Evolutionary conservation across 2,888 invertebrate genomes (phyloP), one percentile per base, ranked within the genome.

Genomic region (Encarsia formosa): DNA sequence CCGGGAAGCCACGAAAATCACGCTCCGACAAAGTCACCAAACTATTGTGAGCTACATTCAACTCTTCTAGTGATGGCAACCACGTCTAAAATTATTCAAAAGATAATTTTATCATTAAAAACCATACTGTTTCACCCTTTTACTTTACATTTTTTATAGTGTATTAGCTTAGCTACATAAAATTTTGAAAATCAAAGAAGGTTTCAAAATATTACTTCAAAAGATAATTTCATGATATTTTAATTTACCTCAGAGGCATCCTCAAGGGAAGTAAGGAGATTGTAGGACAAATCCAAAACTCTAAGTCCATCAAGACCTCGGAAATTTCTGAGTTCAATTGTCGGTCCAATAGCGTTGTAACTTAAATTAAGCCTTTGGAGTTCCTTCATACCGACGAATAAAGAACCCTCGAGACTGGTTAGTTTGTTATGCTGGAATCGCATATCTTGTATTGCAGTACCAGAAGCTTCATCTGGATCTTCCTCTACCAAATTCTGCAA

Each of bases 1-100:
- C 84, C 0, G 91, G 90, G 56, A 91, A 75, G 1, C 90, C 90
- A 62, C 89, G 87, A 72, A 91, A 90, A 70, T 91, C 91, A 65
- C 84, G 83, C 56, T 88, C 87, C 62, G 91, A 76, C 39, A 81
- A 75, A 4, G 85, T 86, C 6, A 70, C 61, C 43, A 91, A 78
- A 59, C 85, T 83, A 69, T 91, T 91, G 69, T 87, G 82, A 49
- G 87, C 86, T 1, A 87, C 89, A 59, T 86, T 81, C 49, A 91
- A 72, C 63, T 86, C 85, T 70, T 87, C 87, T 59, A 91, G 72
- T 31, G 84, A 82, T 18, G 88, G 88, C 61, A 91, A 78, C 75
- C 84, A 84, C 43, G 88, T 87, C 91, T 91, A 5, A 11, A n/a
- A n/a, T n/a, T n/a, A n/a, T n/a, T n/a, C n/a, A n/a, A n/a, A n/a